phyloP scores from a whole-genome alignment of 1,140 invertebrate genomes.

The Sycobia sp. region DNA sequence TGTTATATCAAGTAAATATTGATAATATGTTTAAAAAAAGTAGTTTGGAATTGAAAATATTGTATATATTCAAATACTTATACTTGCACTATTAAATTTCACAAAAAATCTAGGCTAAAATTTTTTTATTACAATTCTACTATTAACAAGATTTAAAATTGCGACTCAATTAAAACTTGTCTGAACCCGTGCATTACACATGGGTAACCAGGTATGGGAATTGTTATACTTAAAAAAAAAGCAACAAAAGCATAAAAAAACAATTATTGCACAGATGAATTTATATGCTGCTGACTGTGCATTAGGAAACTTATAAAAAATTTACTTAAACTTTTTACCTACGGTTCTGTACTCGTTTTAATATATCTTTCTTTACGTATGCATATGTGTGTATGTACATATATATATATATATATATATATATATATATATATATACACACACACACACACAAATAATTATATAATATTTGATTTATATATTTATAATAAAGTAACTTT shows the following conservation, averaged over 20 bases:
- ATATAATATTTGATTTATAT: slow-evolving; percentile 30
- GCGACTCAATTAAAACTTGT: slow-evolving; percentile 10
- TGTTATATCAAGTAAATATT: too few species aligned
- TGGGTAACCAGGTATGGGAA: slow-evolving; percentile 23
- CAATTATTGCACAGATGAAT: slow-evolving; percentile 49
- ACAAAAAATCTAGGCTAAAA: not conserved
- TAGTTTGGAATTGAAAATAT: too few species aligned
- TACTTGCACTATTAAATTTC: not conserved
- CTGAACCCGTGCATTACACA: slow-evolving; percentile 13
- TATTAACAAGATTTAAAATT: slow-evolving; percentile 24
- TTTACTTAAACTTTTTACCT: slow-evolving; percentile 9
- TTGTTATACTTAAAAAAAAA: slow-evolving; percentile 22
- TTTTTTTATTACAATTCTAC: slow-evolving; percentile 13
- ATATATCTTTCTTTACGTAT: slow-evolving; percentile 28
- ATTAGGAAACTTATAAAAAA: slow-evolving; percentile 37
- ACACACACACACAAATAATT: slow-evolving; percentile 8
- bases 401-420: too few species aligned
- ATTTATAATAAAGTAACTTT: slow-evolving; percentile 15
- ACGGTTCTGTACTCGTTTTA: slow-evolving; percentile 23
- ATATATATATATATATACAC: slow-evolving; percentile 20
- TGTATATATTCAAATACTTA: too few species aligned
- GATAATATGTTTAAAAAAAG: too few species aligned
- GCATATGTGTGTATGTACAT: too few species aligned
- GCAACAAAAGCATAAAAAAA: slow-evolving; percentile 34
- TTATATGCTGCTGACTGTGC: slow-evolving; percentile 40